A percentile compares a stretch with the other conserved stretches of the same genome.
Evolutionary conservation across 2,888 invertebrate genomes (phyloP).

Genomic region (Empis livida): DNA sequence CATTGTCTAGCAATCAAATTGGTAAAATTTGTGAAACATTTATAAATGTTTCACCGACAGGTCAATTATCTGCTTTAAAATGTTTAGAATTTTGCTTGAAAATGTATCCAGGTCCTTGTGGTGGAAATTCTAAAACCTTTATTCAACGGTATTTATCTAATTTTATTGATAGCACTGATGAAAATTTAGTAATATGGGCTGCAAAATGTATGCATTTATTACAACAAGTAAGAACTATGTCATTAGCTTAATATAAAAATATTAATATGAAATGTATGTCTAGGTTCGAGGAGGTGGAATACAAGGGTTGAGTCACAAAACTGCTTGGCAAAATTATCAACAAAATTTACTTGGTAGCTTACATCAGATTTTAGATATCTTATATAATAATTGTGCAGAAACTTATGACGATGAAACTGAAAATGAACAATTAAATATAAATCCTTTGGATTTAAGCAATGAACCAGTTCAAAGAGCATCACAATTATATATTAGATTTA

Average conservation of each 20-base stretch:
- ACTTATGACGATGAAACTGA: slow-evolving; percentile 16
- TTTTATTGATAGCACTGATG: slow-evolving; percentile 19
- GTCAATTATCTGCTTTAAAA: slow-evolving; percentile 15
- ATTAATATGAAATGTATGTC: not conserved
- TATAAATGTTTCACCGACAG: slow-evolving; percentile 8
- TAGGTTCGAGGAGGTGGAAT: slow-evolving; percentile 23
- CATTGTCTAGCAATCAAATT: slow-evolving; percentile 18
- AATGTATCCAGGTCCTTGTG: slow-evolving; percentile 21
- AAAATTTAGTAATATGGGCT: slow-evolving; percentile 14
- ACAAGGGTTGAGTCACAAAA: slow-evolving; percentile 21
- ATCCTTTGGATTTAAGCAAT: slow-evolving; percentile 13
- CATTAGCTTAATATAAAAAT: not conserved
- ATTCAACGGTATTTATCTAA: slow-evolving; percentile 21
- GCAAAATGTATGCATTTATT: slow-evolving; percentile 26
- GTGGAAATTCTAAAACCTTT: slow-evolving; percentile 16
- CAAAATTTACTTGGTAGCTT: slow-evolving; percentile 19
- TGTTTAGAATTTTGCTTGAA: slow-evolving; percentile 22
- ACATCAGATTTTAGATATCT: slow-evolving; percentile 17
- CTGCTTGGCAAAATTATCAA: slow-evolving; percentile 23
- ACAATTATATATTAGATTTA: slow-evolving; percentile 18
- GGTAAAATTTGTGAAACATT: slow-evolving; percentile 21
- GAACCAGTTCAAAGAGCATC: slow-evolving; percentile 20
- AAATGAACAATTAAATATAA: slow-evolving; percentile 11
- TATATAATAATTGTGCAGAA: slow-evolving; percentile 20
- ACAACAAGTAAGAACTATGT: slow-evolving; percentile 19